Conservation (phyloP, 1,140 invertebrate genomes). For the Halesus radiatus region DNA sequence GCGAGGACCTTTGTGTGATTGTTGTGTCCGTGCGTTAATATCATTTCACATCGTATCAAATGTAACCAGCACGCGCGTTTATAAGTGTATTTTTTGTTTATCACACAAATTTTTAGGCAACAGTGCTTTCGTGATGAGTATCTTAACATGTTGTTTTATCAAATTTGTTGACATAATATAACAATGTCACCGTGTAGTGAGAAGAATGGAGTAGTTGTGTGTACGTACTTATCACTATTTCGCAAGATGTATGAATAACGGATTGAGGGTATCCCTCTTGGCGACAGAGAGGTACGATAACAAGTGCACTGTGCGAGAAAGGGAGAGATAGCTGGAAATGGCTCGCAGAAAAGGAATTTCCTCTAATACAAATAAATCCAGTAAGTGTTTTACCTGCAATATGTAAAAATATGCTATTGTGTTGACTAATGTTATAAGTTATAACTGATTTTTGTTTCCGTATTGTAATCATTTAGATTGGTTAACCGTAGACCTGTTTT, state of each 20-base stretch:
- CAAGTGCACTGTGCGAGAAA: slow-evolving; percentile 50
- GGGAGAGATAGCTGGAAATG: slow-evolving; percentile 54
- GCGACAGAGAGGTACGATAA: slow-evolving; percentile 49
- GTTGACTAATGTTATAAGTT: not conserved
- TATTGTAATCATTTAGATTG: not conserved
- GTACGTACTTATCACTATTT: slow-evolving; percentile 56
- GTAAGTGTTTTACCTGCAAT: slow-evolving; percentile 45
- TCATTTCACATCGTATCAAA: slow-evolving; percentile 53
- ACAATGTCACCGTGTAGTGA: slow-evolving; percentile 50
- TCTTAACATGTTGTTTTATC: slow-evolving; percentile 34
- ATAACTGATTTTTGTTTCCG: not conserved
- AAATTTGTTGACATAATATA: slow-evolving; percentile 40
- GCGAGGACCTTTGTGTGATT: slow-evolving; percentile 47
- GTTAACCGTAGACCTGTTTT: not conserved
- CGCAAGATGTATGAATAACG: slow-evolving; percentile 63
- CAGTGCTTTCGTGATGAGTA: slow-evolving; percentile 43
- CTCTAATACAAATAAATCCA: slow-evolving; percentile 50
- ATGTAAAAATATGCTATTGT: not conserved
- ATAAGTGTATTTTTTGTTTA: slow-evolving; percentile 51
- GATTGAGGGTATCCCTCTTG: slow-evolving; percentile 62
- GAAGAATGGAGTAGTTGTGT: slow-evolving; percentile 49
- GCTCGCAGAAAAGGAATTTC: slow-evolving; percentile 55
- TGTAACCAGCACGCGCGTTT: slow-evolving; percentile 51
- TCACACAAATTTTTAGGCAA: slow-evolving; percentile 39
- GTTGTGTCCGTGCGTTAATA: slow-evolving; percentile 50